These are phyloP conservation scores for Sinocyclocheilus maitianheensis DNA, from an alignment of 2,113 vertebrate genomes.

Conservation along the genomic window DNA sequence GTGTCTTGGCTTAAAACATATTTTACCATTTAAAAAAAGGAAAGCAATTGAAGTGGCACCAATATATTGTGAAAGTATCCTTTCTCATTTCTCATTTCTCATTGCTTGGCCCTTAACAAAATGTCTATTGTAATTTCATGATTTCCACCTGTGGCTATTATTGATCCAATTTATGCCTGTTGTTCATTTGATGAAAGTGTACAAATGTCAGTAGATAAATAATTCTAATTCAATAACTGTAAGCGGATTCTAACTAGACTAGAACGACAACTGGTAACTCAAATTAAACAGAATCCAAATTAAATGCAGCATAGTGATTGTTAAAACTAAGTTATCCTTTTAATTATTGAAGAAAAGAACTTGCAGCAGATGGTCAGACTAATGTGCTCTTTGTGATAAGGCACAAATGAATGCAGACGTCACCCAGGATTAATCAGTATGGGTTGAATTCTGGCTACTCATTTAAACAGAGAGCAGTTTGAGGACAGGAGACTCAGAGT, in stretches of 20 bases:
- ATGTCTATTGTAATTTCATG: too few species aligned
- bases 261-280: not conserved
- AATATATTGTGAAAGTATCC: too few species aligned
- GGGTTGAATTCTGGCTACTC: not conserved
- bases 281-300: not conserved
- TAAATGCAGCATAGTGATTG: not conserved
- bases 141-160: too few species aligned
- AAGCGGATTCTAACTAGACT: not conserved
- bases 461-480: conserved; percentile 28
- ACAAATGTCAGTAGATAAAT: too few species aligned
- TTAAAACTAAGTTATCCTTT: conserved; percentile 5
- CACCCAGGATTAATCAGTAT: conserved; percentile 20
- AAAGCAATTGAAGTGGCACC: too few species aligned
- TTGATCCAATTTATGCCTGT: too few species aligned
- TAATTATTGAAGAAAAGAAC: not conserved
- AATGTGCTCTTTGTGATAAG: conserved; percentile 18
- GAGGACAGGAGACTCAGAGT: conserved; percentile 1
- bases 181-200: too few species aligned
- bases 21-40: too few species aligned
- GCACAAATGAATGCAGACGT: not conserved
- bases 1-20: too few species aligned
- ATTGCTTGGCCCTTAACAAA: too few species aligned
- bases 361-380: conserved; percentile 23
- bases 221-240: not conserved
- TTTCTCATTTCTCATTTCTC: too few species aligned